These are phyloP conservation scores for Protosalanx chinensis DNA, from an alignment of 2,797 vertebrate species.

Conservation along the genomic window DNA sequence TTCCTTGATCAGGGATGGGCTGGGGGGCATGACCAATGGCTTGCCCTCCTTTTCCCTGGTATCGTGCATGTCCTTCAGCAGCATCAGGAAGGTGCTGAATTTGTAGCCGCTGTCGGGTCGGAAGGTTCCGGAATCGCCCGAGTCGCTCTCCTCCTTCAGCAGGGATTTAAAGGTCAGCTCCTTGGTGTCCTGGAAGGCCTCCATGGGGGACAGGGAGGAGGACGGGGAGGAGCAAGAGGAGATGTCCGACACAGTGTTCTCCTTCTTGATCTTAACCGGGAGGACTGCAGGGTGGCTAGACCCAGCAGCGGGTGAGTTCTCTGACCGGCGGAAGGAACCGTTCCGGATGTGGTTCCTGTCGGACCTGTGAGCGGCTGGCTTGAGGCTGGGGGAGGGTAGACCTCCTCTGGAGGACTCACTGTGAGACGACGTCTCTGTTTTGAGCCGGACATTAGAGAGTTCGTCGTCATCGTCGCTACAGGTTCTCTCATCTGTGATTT, in stretches of 20 bases:
- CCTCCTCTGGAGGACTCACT: conserved; percentile 32
- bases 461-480: background rate
- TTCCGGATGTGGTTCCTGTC: conserved; percentile 64
- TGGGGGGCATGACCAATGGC: conserved; percentile 73
- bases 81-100: conserved; percentile 95
- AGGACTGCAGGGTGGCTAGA: background rate
- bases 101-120: conserved; percentile 88
- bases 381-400: conserved; percentile 51
- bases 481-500: no score
- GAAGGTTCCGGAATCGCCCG: conserved; percentile 69
- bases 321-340: conserved; percentile 49
- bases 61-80: conserved; percentile 94
- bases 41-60: conserved; percentile 89
- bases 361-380: conserved; percentile 45
- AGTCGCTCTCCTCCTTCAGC: conserved; percentile 72
- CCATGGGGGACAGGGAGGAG: conserved; percentile 58
- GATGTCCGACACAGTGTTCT: conserved; percentile 50
- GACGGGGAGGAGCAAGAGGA: conserved; percentile 55
- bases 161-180: conserved; percentile 84
- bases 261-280: conserved; percentile 58
- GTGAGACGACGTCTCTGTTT: conserved; percentile 38
- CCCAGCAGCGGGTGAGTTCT: conserved; percentile 14
- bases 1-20: conserved; percentile 70
- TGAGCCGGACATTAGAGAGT: conserved; percentile 20
- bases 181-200: conserved; percentile 80